These are phyloP conservation scores for Sesamia nonagrioides DNA, from an alignment of 1,140 invertebrate genomes.

Conservation along the genomic window DNA sequence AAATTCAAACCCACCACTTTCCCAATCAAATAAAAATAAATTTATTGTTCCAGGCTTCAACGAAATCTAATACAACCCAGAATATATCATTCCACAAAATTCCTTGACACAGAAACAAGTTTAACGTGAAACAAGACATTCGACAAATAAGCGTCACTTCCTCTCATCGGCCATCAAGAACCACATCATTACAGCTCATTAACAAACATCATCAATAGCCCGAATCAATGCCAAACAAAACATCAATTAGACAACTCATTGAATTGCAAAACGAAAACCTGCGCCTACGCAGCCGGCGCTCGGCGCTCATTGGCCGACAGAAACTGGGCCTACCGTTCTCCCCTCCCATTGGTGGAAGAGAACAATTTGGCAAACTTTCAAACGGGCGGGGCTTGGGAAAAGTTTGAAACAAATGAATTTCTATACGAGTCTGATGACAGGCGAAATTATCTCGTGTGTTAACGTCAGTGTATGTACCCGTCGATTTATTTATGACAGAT, in stretches of 20 bases:
- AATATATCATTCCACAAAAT: constrained; percentile 9
- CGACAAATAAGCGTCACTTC: constrained; percentile 7
- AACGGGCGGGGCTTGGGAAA: constrained; percentile 65
- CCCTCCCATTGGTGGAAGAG: constrained; percentile 53
- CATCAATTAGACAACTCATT: constrained; percentile 63
- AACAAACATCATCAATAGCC: constrained; percentile 47
- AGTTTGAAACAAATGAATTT: constrained; percentile 43
- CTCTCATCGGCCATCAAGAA: background rate
- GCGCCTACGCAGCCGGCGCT: constrained; percentile 67
- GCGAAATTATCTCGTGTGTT: constrained; percentile 1
- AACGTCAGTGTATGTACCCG: constrained; percentile 8
- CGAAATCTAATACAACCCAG: constrained; percentile 4
- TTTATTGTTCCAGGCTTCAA: background rate
- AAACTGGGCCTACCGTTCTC: constrained; percentile 44
- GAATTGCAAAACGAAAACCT: constrained; percentile 70
- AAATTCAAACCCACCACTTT: background rate
- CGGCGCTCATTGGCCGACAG: constrained; percentile 59
- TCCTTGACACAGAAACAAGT: constrained; percentile 26
- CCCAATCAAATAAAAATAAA: background rate
- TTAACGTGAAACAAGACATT: constrained; percentile 17
- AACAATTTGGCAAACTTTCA: constrained; percentile 74
- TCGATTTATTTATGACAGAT: background rate
- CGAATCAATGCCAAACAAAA: constrained; percentile 61
- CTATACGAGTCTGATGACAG: constrained; percentile 29
- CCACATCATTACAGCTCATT: constrained; percentile 2